A percentile compares a stretch with the other conserved stretches of the same genome.
Conservation (phyloP, 2,113 vertebrate genomes). For the Syrrhaptes paradoxus region DNA sequence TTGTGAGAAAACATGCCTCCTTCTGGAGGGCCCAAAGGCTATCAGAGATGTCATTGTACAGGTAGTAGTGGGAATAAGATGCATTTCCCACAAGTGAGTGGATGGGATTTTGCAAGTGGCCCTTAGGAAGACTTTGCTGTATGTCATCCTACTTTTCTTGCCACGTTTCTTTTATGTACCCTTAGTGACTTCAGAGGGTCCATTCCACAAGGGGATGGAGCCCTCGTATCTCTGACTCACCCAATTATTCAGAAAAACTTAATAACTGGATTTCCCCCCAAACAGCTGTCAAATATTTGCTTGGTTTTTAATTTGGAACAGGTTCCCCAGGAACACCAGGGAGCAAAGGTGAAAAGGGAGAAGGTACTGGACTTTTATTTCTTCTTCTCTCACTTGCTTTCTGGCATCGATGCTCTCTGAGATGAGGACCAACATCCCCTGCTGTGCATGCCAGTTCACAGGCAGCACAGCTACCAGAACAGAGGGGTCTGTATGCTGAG, state of each 20-base stretch:
- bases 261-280: neutral
- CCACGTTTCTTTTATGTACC: neutral
- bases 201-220: neutral
- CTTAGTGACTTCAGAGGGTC: neutral
- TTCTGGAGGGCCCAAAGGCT: neutral
- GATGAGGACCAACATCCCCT: neutral
- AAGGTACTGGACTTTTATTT: slow-evolving; percentile 29
- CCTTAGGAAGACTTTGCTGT: neutral
- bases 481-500: fast-evolving
- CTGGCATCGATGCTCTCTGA: neutral
- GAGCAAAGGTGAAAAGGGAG: slow-evolving; percentile 62
- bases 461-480: neutral
- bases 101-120: neutral
- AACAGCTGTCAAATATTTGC: neutral
- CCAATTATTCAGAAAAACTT: neutral
- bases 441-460: neutral
- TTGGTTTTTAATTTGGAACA: slow-evolving; percentile 26
- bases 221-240: neutral
- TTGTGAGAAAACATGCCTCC: neutral
- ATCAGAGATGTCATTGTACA: neutral
- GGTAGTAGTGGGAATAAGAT: neutral
- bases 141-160: neutral
- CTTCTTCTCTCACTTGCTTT: neutral
- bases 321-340: slow-evolving; percentile 29
- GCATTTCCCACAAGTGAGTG: neutral